These are phyloP conservation scores for Ganaspis sp. DNA, from an alignment of 1,140 invertebrate species.

Conservation along the genomic window DNA sequence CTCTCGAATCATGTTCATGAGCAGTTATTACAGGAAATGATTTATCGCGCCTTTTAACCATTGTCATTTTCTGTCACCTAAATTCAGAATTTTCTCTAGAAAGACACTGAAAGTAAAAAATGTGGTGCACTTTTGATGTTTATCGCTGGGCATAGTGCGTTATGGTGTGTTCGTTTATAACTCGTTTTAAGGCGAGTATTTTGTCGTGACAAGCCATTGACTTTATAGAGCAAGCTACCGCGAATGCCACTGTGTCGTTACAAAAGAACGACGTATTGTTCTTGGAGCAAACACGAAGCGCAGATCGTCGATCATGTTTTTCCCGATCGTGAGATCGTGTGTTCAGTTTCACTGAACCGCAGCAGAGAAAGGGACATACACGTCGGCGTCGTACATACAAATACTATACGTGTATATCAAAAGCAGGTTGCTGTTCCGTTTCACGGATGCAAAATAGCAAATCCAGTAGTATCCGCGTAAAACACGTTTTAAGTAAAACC, in stretches of 20 bases:
- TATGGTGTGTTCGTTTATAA: conserved; percentile 17
- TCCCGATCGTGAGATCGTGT: conserved; percentile 22
- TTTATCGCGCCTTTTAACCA: too few relatives aligned
- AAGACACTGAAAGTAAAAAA: neutral
- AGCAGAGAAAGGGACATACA: neutral
- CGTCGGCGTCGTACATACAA: neutral
- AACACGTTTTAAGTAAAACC: neutral
- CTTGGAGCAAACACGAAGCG: conserved; percentile 26
- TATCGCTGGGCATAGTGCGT: neutral
- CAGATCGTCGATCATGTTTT: conserved; percentile 26
- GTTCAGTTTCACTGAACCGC: conserved; percentile 11
- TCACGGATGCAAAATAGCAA: conserved; percentile 4
- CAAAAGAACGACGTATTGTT: conserved; percentile 28
- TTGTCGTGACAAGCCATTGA: conserved; percentile 27
- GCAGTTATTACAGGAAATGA: too few relatives aligned
- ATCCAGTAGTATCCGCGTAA: neutral
- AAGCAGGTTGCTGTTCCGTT: neutral
- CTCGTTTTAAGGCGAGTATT: neutral
- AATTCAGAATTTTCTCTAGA: too few relatives aligned
- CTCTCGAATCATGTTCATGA: too few relatives aligned
- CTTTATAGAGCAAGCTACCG: conserved; percentile 20
- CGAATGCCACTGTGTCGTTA: conserved; percentile 19
- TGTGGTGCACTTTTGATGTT: neutral
- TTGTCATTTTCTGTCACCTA: too few relatives aligned
- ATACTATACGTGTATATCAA: neutral